A percentile compares a stretch with the other conserved stretches of the same genome.
phyloP scores from a whole-genome alignment of 1,140 invertebrate species.

The Vollenhovia emeryi region DNA sequence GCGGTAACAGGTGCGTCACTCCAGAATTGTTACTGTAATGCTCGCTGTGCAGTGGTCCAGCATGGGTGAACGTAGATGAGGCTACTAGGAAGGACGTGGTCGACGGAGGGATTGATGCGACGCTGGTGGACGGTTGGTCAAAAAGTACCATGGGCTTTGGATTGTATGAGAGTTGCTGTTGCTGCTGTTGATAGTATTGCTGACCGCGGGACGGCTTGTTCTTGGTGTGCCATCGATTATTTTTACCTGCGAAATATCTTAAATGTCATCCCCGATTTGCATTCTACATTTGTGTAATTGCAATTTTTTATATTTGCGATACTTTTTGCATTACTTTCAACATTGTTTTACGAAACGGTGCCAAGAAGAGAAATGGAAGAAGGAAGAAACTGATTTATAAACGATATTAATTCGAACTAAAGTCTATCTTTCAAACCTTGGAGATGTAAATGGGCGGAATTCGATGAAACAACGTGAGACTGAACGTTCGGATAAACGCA shows the following conservation, averaged over 20 bases:
- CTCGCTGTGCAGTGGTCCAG: constrained; percentile 70
- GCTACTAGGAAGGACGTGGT: constrained; percentile 73
- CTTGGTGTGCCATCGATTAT: constrained; percentile 75
- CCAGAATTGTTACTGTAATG: constrained; percentile 71
- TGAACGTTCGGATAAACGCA: constrained; percentile 75
- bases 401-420: background rate
- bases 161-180: constrained; percentile 72
- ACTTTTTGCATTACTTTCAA: background rate
- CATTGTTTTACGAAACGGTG: constrained; percentile 2
- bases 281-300: background rate
- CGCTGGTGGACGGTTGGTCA: constrained; percentile 71
- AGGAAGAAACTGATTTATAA: background rate
- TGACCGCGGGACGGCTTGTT: constrained; percentile 70
- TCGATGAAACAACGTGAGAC: constrained; percentile 67
- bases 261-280: background rate
- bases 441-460: constrained; percentile 60
- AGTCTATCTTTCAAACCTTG: constrained; percentile 72
- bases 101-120: constrained; percentile 55
- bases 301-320: background rate
- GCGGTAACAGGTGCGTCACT: constrained; percentile 72
- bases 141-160: constrained; percentile 75
- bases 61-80: constrained; percentile 71
- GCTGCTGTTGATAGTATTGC: constrained; percentile 69
- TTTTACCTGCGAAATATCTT: constrained; percentile 70
- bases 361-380: background rate